phyloP scores from a whole-genome alignment of 1,140 invertebrate species.

The Holotrichia oblita region DNA sequence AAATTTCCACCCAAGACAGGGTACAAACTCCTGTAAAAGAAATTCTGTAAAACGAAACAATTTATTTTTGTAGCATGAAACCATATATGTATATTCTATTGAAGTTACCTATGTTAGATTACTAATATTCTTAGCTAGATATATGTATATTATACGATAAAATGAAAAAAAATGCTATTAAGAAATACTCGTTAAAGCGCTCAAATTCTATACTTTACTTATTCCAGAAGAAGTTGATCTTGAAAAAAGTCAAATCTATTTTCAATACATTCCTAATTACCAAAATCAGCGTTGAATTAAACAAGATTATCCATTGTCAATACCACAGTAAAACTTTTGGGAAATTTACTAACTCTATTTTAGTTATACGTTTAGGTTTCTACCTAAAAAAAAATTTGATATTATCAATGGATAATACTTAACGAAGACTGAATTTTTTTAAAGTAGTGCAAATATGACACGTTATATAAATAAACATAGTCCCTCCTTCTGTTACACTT shows the following conservation, averaged over 20 bases:
- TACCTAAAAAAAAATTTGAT: not conserved
- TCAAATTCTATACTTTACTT: conserved; percentile 16
- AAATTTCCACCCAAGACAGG: conserved; percentile 2
- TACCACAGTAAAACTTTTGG: not conserved
- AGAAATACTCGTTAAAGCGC: conserved; percentile 31
- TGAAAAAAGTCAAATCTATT: not conserved
- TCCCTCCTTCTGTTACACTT: conserved; percentile 6
- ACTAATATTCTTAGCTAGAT: not conserved
- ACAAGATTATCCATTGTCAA: conserved; percentile 18
- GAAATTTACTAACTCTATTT: not conserved
- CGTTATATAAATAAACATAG: not conserved
- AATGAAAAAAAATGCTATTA: conserved; percentile 5
- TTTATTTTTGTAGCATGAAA: conserved; percentile 17
- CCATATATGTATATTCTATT: conserved; percentile 26
- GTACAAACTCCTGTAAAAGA: not conserved
- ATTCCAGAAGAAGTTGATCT: not conserved
- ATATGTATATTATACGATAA: not conserved
- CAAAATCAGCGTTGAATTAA: conserved; percentile 5
- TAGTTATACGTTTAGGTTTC: not conserved
- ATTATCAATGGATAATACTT: conserved; percentile 24
- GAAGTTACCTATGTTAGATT: conserved; percentile 33
- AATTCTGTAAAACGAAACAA: not conserved
- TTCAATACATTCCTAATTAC: conserved; percentile 2
- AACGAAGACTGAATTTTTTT: conserved; percentile 30
- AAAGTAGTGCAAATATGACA: not conserved